phyloP scores from a whole-genome alignment of 2,113 vertebrate genomes.

The Catharus bicknelli region DNA sequence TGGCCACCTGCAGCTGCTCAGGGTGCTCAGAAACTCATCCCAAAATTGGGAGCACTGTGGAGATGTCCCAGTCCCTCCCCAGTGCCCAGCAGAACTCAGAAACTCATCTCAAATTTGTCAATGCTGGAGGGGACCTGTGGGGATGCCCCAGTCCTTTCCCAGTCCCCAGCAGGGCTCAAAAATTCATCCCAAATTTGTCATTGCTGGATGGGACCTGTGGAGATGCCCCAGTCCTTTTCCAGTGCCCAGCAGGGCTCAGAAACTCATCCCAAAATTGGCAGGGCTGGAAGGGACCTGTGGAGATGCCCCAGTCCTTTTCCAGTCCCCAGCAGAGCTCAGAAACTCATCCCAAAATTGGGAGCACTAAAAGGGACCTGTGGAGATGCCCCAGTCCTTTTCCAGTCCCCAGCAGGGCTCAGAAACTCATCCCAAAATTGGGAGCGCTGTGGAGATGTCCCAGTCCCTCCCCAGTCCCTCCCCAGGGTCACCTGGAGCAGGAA shows the following conservation, averaged over 20 bases:
- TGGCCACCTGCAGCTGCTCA: not conserved
- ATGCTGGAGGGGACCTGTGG: accelerated
- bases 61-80: accelerated
- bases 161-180: too few species aligned
- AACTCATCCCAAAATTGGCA: accelerated
- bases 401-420: accelerated
- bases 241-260: accelerated
- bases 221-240: not conserved
- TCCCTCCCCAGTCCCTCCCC: too few species aligned
- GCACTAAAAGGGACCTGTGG: too few species aligned
- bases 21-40: accelerated
- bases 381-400: not conserved
- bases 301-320: accelerated
- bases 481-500: not conserved
- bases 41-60: accelerated
- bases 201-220: too few species aligned
- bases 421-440: accelerated
- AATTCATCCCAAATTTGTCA: too few species aligned
- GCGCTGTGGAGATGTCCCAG: accelerated
- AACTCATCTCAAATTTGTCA: accelerated
- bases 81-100: accelerated
- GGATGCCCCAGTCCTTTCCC: too few species aligned
- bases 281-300: too few species aligned
- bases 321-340: accelerated
- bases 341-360: accelerated